These are phyloP conservation scores for Pammene fasciana DNA, from an alignment of 2,888 invertebrate species.

Conservation along the genomic window DNA sequence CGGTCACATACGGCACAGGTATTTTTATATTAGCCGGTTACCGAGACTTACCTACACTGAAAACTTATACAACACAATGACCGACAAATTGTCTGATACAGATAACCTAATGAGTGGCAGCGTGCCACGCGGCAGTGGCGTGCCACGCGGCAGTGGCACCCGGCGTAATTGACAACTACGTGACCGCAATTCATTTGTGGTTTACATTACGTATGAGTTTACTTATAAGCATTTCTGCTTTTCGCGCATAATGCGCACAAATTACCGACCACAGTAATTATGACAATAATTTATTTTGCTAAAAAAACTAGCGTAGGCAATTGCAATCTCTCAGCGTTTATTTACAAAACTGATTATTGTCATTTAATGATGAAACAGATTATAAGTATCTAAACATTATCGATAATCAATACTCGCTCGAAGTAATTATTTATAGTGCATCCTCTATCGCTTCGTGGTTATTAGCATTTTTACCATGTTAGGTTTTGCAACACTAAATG, in stretches of 20 bases:
- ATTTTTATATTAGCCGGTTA: background rate
- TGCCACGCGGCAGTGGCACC: constrained; percentile 21
- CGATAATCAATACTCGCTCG: constrained; percentile 16
- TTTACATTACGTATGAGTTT: constrained; percentile 29
- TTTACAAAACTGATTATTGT: too few relatives aligned
- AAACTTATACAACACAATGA: constrained; percentile 35
- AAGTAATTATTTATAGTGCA: constrained; percentile 9
- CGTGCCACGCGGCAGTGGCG: constrained; percentile 16
- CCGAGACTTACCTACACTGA: constrained; percentile 11
- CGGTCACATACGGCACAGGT: background rate
- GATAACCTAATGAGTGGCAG: constrained; percentile 24
- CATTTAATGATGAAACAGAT: too few relatives aligned
- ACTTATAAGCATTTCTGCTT: constrained; percentile 1
- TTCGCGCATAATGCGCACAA: constrained; percentile 2
- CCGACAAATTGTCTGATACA: constrained; percentile 29
- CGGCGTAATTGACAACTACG: constrained; percentile 31
- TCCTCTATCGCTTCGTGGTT: constrained; percentile 17
- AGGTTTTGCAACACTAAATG: constrained; percentile 55
- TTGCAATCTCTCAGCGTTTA: too few relatives aligned
- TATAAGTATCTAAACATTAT: background rate
- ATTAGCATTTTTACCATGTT: constrained; percentile 42
- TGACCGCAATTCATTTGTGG: constrained; percentile 36
- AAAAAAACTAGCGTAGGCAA: background rate
- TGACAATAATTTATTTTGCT: background rate
- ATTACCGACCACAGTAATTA: constrained; percentile 2